Conservation (phyloP, 2,888 invertebrate species). For the Anticlea derivata region DNA sequence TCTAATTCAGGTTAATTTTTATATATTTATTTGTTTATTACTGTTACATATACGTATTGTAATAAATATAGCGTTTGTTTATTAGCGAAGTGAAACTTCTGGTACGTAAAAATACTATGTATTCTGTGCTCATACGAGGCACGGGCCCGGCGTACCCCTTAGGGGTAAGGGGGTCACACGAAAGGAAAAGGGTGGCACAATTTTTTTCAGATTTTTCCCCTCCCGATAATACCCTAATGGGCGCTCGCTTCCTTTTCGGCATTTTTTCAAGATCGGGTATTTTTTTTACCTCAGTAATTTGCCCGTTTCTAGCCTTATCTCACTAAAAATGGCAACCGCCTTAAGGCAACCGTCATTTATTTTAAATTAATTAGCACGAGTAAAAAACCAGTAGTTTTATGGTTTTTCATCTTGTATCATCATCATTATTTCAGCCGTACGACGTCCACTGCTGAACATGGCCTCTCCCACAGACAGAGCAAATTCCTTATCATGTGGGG, state of each 20-base stretch:
- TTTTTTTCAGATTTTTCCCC: constrained; percentile 80
- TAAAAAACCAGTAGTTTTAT: too few species aligned
- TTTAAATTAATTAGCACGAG: too few species aligned
- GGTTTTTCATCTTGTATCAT: too few species aligned
- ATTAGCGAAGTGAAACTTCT: background rate
- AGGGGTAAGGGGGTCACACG: constrained; percentile 69
- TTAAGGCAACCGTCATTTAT: background rate
- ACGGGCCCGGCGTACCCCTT: constrained; percentile 50
- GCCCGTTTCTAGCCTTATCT: constrained; percentile 58
- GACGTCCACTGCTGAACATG: too few species aligned
- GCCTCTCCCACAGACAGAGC: too few species aligned
- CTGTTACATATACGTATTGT: too few species aligned
- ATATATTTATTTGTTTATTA: too few species aligned
- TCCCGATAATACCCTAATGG: constrained; percentile 84
- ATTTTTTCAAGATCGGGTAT: constrained; percentile 78
- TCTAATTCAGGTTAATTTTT: too few species aligned
- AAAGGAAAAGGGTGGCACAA: constrained; percentile 82
- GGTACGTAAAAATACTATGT: background rate
- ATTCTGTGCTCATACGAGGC: constrained; percentile 17
- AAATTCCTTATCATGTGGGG: too few species aligned
- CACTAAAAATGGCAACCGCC: background rate
- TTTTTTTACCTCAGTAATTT: constrained; percentile 80
- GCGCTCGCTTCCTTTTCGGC: constrained; percentile 81
- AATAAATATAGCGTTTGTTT: too few species aligned
- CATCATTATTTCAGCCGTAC: too few species aligned